Evolutionary conservation across 2,797 vertebrate species (phyloP).

Genomic region (Vespertilio murinus): DNA sequence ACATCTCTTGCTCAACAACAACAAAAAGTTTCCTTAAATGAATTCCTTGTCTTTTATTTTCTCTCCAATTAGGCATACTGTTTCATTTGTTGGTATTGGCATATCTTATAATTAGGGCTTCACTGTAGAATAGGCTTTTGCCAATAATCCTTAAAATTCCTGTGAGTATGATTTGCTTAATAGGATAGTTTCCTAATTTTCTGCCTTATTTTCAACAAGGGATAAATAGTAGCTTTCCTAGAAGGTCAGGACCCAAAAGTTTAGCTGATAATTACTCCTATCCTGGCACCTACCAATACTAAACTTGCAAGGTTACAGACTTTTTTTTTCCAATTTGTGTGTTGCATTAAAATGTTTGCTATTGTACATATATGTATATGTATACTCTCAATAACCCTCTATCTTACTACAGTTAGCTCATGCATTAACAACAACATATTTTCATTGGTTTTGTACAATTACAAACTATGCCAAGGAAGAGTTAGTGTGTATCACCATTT

Average conservation of each 20-base stretch:
- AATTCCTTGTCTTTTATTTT: slow-evolving; percentile 41
- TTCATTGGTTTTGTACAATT: not conserved
- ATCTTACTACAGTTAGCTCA: not conserved
- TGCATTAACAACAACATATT: not conserved
- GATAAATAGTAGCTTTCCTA: slow-evolving; percentile 67
- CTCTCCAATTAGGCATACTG: slow-evolving; percentile 35
- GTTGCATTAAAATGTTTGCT: not conserved
- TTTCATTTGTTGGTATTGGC: slow-evolving; percentile 59
- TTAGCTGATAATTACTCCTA: slow-evolving; percentile 57
- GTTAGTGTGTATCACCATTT: not conserved
- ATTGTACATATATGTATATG: not conserved
- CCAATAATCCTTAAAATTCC: slow-evolving; percentile 53
- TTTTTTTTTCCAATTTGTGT: not conserved
- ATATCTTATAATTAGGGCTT: slow-evolving; percentile 31
- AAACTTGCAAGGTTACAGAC: not conserved
- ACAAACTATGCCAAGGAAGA: not conserved
- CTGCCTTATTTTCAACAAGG: slow-evolving; percentile 59
- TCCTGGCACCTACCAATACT: slow-evolving; percentile 37
- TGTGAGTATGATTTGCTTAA: slow-evolving; percentile 53
- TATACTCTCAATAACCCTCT: not conserved
- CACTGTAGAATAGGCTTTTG: slow-evolving; percentile 33
- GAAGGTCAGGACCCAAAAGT: slow-evolving; percentile 66
- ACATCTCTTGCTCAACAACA: slow-evolving; percentile 76
- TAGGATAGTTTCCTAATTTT: slow-evolving; percentile 52
- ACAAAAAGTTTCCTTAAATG: slow-evolving; percentile 61